Evolutionary conservation across 2,113 vertebrate species (phyloP).

Genomic region (Scatophagus argus): DNA sequence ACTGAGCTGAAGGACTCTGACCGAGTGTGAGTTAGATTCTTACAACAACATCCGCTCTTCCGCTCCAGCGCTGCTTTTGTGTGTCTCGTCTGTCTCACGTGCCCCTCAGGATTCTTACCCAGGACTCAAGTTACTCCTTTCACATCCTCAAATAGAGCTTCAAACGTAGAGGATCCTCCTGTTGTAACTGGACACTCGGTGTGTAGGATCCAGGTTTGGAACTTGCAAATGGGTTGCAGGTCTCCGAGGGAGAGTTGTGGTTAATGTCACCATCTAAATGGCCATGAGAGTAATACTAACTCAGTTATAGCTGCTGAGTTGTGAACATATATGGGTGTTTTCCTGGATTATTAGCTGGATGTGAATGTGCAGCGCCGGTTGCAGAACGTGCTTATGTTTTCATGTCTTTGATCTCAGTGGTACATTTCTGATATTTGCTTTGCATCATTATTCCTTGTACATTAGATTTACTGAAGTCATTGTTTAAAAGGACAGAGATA

Average conservation of each 20-base stretch:
- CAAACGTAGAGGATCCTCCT: slow-evolving; percentile 54
- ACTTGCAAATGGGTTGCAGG: slow-evolving; percentile 28
- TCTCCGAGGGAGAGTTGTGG: slow-evolving; percentile 53
- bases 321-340: slow-evolving; percentile 19
- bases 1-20: slow-evolving; percentile 49
- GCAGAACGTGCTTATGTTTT: not conserved
- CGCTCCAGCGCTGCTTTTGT: slow-evolving; percentile 46
- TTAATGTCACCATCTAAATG: slow-evolving; percentile 52
- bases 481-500: slow-evolving; percentile 17
- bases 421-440: not conserved
- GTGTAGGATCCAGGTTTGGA: slow-evolving; percentile 62
- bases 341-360: slow-evolving; percentile 27
- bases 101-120: slow-evolving; percentile 48
- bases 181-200: slow-evolving; percentile 60
- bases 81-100: slow-evolving; percentile 54
- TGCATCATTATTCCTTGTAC: not conserved
- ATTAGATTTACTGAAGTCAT: slow-evolving; percentile 8
- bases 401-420: slow-evolving; percentile 12
- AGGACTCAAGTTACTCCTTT: slow-evolving; percentile 63
- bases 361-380: slow-evolving; percentile 1
- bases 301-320: slow-evolving; percentile 9
- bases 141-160: slow-evolving; percentile 68
- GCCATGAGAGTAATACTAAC: slow-evolving; percentile 38
- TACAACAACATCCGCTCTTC: slow-evolving; percentile 70
- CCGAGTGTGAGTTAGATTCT: slow-evolving; percentile 73